Evolutionary conservation across 2,113 vertebrate species (phyloP).

Genomic region (Chauna torquata): DNA sequence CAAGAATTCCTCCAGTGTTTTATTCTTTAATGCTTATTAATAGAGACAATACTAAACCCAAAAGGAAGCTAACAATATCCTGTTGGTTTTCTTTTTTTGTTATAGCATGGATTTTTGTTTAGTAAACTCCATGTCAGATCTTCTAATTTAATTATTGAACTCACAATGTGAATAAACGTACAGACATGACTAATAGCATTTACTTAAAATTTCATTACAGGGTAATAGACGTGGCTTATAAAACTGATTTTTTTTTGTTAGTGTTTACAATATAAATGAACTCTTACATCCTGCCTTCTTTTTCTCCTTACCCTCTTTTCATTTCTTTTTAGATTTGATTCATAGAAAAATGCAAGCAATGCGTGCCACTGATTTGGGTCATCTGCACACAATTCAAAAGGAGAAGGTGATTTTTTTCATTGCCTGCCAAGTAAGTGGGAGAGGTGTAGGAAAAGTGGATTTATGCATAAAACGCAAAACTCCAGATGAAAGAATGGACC

Average conservation of each 20-base stretch:
- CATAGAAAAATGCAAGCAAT: background rate
- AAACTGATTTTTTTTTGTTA: background rate
- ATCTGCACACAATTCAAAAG: constrained; percentile 34
- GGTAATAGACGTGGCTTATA: constrained; percentile 1
- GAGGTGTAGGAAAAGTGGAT: constrained; percentile 23
- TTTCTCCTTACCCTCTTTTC: background rate
- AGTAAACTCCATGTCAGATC: constrained; percentile 48
- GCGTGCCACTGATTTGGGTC: constrained; percentile 19
- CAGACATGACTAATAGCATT: constrained; percentile 38
- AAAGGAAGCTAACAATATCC: constrained; percentile 29
- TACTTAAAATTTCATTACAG: constrained; percentile 42
- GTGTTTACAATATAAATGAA: constrained; percentile 41
- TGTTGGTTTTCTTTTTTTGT: constrained; percentile 5
- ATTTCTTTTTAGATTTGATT: constrained; percentile 22
- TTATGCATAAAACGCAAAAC: constrained; percentile 28
- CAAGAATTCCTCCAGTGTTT: constrained; percentile 55
- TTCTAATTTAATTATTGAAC: constrained; percentile 58
- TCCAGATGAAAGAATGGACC: background rate
- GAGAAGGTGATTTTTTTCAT: constrained; percentile 25
- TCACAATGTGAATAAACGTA: constrained; percentile 36
- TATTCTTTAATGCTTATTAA: constrained; percentile 56
- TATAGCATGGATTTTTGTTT: constrained; percentile 9
- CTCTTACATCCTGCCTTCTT: background rate
- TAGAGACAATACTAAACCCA: constrained; percentile 57
- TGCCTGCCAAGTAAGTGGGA: constrained; percentile 29